Evolutionary conservation across 2,888 invertebrate species (phyloP), one percentile per base, ranked within the genome.

Genomic region (Chrysolina haemoptera): DNA sequence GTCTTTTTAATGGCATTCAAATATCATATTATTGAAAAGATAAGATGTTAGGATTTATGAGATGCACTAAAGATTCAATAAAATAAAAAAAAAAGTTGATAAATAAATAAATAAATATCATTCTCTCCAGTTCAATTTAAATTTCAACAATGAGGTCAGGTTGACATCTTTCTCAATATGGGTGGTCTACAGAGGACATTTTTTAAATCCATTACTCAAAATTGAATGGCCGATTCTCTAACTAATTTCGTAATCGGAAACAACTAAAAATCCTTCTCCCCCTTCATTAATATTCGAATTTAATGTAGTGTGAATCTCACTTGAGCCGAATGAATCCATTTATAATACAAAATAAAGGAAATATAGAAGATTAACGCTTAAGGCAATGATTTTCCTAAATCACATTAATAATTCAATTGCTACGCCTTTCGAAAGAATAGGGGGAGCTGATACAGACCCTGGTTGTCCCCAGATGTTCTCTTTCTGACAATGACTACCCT

Each of bases 321-420:
- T 68, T 62, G 46, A 68, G 50, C 70, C 64, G 64, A 63, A 64
- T 50, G 55, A 74, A 71, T 64, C 71, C 71, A 68, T 74, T 74
- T 53, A 74, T 74, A 71, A 71, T 74, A 67, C 75, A 70, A 72
- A 75, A 75, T 73, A 75, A 76, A 79, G 76, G 74, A 77, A 78
- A 76, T 78, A 77, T 76, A 71, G 70, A 72, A 74, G 77, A 77
- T 77, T 77, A 79, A 62, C 76, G 76, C 78, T 73, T 68, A 35
- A 71, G 69, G 78, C 78, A 72, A 77, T 76, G 79, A 79, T 79
- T 78, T 79, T 68, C 73, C 73, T 77, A 73, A 80, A 80, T 81
- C 66, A 62, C 65, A 73, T 73, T 69, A 70, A 73, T 73, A 73
- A 73, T 73, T 73, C 69, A 70, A 73, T 73, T 48, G 65, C 65